Evolutionary conservation across 2,888 invertebrate species (phyloP), one percentile per base, ranked within the genome.

Genomic region (Emmelina monodactyla): DNA sequence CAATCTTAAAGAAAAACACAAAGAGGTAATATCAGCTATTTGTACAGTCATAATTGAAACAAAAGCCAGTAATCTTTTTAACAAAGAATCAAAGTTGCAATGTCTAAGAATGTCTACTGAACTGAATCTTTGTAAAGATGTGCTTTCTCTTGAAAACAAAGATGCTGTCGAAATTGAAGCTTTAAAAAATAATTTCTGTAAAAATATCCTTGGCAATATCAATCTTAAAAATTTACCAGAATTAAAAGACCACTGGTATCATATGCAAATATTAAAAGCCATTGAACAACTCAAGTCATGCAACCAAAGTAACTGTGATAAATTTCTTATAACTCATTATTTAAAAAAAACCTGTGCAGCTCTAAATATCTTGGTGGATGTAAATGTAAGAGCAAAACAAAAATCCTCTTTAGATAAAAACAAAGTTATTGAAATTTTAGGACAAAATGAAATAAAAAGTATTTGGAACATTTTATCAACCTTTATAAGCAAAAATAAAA

Each of bases 231-330:
- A 38, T 9, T 39, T 34, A 33, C 35, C 16, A 28, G 41, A 55
- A 41, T 43, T 61, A 9, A 46, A 49, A 44, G 57, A 65, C 34
- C 58, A 55, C 37, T 68, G 64, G 64, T 55, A 55, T 47, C 71
- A 59, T 35, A 58, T 48, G 22, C 57, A 70, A 55, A 40, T 55
- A 28, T 19, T 64, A 25, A 25, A 25, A n/a, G 11, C 54, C 53
- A 16, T 31, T 70, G 11, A 61, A 65, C 53, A 54, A 16, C 28
- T 70, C 10, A 61, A 64, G 37, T 49, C 44, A 32, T 58, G 58
- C 53, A 63, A 62, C 31, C 58, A 60, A 34, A 38, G 22, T 2
- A 51, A 54, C 34, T 43, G 47, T 33, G 66, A 73, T 46, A 39
- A 43, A 25, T 62, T 64, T 49, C 46, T 70, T 11, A 45, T 66